These are phyloP conservation scores for Proctacanthus coquilletti DNA, from an alignment of 1,140 invertebrate genomes.

Conservation along the genomic window DNA sequence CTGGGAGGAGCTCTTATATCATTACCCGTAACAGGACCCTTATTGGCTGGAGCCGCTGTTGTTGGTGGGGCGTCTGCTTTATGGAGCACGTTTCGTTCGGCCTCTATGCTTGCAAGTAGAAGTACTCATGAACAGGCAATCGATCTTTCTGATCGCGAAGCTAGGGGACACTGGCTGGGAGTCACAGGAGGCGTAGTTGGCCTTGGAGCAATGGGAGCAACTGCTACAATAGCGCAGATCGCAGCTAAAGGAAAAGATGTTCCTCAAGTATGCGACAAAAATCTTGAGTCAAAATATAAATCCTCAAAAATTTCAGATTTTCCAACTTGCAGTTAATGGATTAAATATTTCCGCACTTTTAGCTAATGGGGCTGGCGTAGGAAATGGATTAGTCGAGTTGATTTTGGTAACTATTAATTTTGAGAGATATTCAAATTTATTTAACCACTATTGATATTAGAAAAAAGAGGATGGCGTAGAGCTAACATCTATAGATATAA, in stretches of 20 bases:
- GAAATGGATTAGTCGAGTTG: conserved; percentile 14
- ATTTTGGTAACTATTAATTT: conserved; percentile 11
- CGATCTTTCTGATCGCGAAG: conserved; percentile 12
- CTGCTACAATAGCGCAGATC: conserved; percentile 11
- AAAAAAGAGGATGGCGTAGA: conserved; percentile 17
- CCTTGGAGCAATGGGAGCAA: conserved; percentile 19
- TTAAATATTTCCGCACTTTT: conserved; percentile 19
- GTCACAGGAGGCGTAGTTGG: conserved; percentile 13
- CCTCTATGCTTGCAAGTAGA: conserved; percentile 14
- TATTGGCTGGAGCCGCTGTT: conserved; percentile 11
- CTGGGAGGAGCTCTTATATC: conserved; percentile 11
- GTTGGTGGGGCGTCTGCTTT: conserved; percentile 13
- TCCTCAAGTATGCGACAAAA: conserved; percentile 12
- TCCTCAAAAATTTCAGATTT: conserved; percentile 8
- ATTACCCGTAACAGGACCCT: conserved; percentile 14
- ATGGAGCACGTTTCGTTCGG: conserved; percentile 14
- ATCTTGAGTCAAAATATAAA: not conserved
- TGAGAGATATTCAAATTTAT: too few species aligned
- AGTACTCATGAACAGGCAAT: conserved; percentile 20
- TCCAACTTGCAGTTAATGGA: conserved; percentile 16
- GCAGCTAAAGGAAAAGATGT: conserved; percentile 16
- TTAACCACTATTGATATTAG: too few species aligned
- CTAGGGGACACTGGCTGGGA: conserved; percentile 18
- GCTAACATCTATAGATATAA: conserved; percentile 13
- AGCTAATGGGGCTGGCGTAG: conserved; percentile 15